Base-by-base conservation (phyloP, 2,113 vertebrate genomes). In the Actinemys pallida region DNA sequence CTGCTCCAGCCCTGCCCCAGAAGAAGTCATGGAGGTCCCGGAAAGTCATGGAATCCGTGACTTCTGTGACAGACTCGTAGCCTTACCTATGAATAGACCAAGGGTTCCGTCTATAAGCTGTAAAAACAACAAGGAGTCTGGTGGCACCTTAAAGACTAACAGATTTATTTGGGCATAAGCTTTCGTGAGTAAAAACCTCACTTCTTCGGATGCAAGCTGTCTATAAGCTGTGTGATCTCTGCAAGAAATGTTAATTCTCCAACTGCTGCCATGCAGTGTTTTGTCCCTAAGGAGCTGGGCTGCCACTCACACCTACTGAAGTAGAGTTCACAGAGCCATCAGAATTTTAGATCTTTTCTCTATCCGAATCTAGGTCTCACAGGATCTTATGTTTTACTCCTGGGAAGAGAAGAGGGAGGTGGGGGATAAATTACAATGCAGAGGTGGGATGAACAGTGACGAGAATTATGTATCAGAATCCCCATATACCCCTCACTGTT, bases 281-380 rank as follows among this genome's bases (percentile, higher is more conserved):
- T 78, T 45, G 45, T 11, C 25, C 80, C n/a, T 31, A 7, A 1
- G 5, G 65, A 20, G 45, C 3, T 17, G 2, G 57, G 59, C 93
- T 69, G 81, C 25, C 1, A 0, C 3, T 56, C 7, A 0, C 1
- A 0, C 1, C 2, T 12, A 7, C 5, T 6, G 0, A 2, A 13
- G 88, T 0, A 31, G 57, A 49, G 62, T 39, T 84, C 14, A 5
- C 91, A 47, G 81, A 72, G 78, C 35, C 1, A 0, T 3, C 6
- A 1, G 90, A 3, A 4, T 27, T 83, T 79, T 1, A 5, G 45
- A 8, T 25, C 85, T 79, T 82, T 90, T 62, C 65, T 25, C n/a
- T 80, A 4, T 1, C 86, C 0, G 0, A 39, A 52, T 52, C 78
- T 8, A 39, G 76, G 81, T 80, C 84, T 85, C 39, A 0, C 35